Evolutionary conservation across 2,888 invertebrate genomes (phyloP).

Genomic region (Polydrusus cervinus): DNA sequence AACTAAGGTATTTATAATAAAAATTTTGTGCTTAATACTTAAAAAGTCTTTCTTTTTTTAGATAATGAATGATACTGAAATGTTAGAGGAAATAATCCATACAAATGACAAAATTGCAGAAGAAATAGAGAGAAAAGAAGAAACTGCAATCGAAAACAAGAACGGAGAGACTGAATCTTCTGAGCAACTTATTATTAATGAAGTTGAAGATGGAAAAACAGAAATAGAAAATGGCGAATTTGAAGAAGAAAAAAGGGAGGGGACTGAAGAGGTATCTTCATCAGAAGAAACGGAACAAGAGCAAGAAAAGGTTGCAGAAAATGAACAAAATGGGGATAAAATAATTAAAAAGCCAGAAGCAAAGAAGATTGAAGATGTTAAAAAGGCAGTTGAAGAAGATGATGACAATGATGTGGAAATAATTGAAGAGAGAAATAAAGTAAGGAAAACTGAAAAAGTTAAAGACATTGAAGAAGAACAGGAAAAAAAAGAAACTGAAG

Average conservation of each 20-base stretch:
- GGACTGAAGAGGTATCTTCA: conserved; percentile 89
- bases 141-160: conserved; percentile 27
- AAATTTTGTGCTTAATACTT: too few species aligned
- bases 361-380: neutral
- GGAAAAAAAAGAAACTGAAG: neutral
- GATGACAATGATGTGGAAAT: too few species aligned
- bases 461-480: neutral
- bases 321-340: conserved; percentile 61
- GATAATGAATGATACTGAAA: conserved; percentile 57
- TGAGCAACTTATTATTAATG: conserved; percentile 2
- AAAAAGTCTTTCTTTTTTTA: too few species aligned
- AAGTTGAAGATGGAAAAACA: conserved; percentile 2
- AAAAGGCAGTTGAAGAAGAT: neutral
- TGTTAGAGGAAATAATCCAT: conserved; percentile 47
- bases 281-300: conserved; percentile 85
- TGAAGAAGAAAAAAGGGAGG: conserved; percentile 62
- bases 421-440: too few species aligned
- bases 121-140: neutral
- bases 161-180: neutral
- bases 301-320: conserved; percentile 86
- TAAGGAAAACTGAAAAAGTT: too few species aligned
- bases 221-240: neutral
- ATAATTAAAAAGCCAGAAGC: neutral
- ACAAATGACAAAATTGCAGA: conserved; percentile 43
- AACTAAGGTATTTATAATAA: too few species aligned